These are phyloP conservation scores for Ceraclea dissimilis DNA, from an alignment of 2,888 invertebrate genomes.

Conservation along the genomic window DNA sequence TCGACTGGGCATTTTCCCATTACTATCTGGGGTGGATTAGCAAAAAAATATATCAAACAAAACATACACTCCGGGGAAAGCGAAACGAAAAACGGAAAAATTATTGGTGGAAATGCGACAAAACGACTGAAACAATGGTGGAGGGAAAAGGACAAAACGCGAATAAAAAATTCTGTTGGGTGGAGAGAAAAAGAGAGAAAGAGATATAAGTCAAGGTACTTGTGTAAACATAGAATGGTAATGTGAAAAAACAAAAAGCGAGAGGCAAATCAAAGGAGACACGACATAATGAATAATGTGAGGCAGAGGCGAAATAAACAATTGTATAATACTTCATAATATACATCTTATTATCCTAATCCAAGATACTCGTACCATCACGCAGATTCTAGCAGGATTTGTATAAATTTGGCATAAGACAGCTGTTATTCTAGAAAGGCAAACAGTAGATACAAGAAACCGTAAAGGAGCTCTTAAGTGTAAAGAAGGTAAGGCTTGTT, in stretches of 20 bases:
- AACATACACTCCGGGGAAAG: background rate
- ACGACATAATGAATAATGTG: background rate
- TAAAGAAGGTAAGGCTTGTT: too few species aligned
- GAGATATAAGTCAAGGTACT: too few species aligned
- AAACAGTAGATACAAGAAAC: too few species aligned
- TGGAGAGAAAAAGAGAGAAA: background rate
- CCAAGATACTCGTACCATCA: too few species aligned
- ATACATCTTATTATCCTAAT: too few species aligned
- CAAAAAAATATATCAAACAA: background rate
- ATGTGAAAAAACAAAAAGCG: background rate
- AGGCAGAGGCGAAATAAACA: background rate
- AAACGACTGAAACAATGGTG: background rate
- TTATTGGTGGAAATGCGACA: background rate
- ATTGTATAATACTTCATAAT: too few species aligned
- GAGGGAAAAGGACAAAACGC: background rate
- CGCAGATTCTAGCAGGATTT: too few species aligned
- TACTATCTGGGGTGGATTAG: background rate
- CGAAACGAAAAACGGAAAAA: background rate
- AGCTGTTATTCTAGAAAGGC: too few species aligned
- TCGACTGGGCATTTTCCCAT: background rate
- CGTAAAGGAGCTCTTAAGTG: too few species aligned
- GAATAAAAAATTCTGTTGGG: background rate
- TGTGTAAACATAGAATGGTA: background rate
- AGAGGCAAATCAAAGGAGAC: slow-evolving; percentile 6
- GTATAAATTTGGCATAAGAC: too few species aligned